Conservation (phyloP, 2,888 invertebrate genomes). For the Philaethria dido region DNA sequence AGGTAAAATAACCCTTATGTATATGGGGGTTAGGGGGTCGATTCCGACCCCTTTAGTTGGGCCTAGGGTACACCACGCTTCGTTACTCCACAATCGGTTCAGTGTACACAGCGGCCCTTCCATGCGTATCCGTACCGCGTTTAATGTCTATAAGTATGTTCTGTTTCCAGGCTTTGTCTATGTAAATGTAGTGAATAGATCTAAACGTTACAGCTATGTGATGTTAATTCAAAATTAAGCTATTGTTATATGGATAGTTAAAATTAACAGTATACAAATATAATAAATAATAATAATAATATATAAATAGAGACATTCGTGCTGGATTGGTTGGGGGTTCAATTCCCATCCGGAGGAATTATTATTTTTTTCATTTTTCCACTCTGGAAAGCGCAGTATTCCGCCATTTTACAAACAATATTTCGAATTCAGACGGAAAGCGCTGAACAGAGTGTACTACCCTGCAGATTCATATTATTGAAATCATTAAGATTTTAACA, state of each 20-base stretch:
- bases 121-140: constrained; percentile 39
- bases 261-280: background rate
- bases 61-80: constrained; percentile 52
- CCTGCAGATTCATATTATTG: too few relatives aligned
- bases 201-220: background rate
- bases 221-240: constrained; percentile 3
- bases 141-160: constrained; percentile 32
- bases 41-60: constrained; percentile 39
- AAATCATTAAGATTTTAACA: too few relatives aligned
- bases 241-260: background rate
- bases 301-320: too few relatives aligned
- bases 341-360: too few relatives aligned
- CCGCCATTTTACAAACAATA: too few relatives aligned
- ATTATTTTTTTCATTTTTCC: too few relatives aligned
- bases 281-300: too few relatives aligned
- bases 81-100: constrained; percentile 57
- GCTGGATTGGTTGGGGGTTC: too few relatives aligned
- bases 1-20: constrained; percentile 16
- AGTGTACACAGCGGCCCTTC: constrained; percentile 43
- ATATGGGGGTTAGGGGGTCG: constrained; percentile 15
- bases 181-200: constrained; percentile 23
- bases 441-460: too few relatives aligned
- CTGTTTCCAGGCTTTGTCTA: constrained; percentile 33
- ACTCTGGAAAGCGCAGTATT: too few relatives aligned
- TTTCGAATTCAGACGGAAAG: too few relatives aligned